A percentile compares a stretch with the other conserved stretches of the same genome.
Conservation (phyloP, 2,888 invertebrate species). For the Thalpophila matura region DNA sequence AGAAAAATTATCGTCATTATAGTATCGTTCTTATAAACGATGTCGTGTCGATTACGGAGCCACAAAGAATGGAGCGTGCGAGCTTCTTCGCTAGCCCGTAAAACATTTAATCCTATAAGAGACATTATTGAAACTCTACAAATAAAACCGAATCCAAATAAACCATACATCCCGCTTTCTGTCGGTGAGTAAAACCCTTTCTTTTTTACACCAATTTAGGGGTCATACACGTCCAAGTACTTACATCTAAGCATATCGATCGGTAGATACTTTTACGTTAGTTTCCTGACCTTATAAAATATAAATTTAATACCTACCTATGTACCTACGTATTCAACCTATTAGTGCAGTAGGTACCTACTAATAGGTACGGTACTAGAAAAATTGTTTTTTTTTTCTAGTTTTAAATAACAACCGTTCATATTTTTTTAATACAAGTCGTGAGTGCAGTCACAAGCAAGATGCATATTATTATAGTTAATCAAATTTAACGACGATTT, state of each 20-base stretch:
- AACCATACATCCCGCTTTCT: conserved; percentile 97
- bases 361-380: too few species aligned
- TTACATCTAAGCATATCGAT: too few species aligned
- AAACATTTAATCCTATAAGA: conserved; percentile 97
- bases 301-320: too few species aligned
- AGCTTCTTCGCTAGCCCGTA: conserved; percentile 94
- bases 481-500: too few species aligned
- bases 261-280: background rate
- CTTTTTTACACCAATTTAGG: background rate
- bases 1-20: conserved; percentile 41
- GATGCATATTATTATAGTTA: too few species aligned
- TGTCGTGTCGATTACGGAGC: conserved; percentile 76
- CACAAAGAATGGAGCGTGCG: conserved; percentile 93
- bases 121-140: conserved; percentile 97
- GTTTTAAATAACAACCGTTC: too few species aligned
- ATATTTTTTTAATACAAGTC: too few species aligned
- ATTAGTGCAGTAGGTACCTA: too few species aligned
- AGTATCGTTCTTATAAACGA: conserved; percentile 55
- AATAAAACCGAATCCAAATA: conserved; percentile 97
- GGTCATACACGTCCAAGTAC: background rate
- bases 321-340: too few species aligned
- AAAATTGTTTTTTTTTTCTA: too few species aligned
- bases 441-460: too few species aligned
- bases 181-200: conserved; percentile 93
- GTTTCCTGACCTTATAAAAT: too few species aligned